Base-by-base conservation (phyloP, 2,113 vertebrate species). In the Hydropotes inermis region DNA sequence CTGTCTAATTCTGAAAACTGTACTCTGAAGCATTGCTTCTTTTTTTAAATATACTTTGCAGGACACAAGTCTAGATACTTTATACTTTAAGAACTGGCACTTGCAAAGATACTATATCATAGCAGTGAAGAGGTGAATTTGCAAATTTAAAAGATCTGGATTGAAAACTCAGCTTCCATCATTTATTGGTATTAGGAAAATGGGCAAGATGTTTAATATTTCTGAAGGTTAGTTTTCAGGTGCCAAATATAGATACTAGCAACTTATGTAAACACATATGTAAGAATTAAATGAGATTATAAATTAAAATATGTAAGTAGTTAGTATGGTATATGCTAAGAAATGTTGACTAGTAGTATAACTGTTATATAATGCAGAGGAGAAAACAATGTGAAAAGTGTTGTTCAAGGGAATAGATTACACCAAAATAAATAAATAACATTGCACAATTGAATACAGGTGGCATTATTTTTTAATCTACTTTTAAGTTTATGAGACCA, bases 241-340 rank as follows among this genome's bases (percentile, higher is more conserved):
- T 82, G 4, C 6, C 58, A 87, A 91, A 78, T 82, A 19, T 33
- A 82, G 90, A 88, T 67, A 8, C 14, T 83, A 78, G 8, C 97
- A 23, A 27, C 5, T 95, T 94, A 89, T 81, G 64, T 79, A 88
- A 81, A 92, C 28, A 84, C 8, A 36, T 27, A 43, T 14, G 0
- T 87, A 83, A 95, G 21, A 94, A 83, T 70, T 92, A 94, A 50
- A 87, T 89, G 43, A 82, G 17, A 85, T 88, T 76, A 3, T 94
- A 94, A 79, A 86, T 94, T 64, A 79, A 67, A 67, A 52, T 58
- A 54, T 52, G 57, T 30, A 95, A 74, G 30, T 8, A 39, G 25
- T 60, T 89, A 64, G 19, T 87, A 91, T 78, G 39, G 1, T 13
- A 47, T 78, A 45, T 89, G 39, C 28, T 58, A 83, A 79, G 25